phyloP scores from a whole-genome alignment of 2,888 invertebrate species.

The Plebejus anna region DNA sequence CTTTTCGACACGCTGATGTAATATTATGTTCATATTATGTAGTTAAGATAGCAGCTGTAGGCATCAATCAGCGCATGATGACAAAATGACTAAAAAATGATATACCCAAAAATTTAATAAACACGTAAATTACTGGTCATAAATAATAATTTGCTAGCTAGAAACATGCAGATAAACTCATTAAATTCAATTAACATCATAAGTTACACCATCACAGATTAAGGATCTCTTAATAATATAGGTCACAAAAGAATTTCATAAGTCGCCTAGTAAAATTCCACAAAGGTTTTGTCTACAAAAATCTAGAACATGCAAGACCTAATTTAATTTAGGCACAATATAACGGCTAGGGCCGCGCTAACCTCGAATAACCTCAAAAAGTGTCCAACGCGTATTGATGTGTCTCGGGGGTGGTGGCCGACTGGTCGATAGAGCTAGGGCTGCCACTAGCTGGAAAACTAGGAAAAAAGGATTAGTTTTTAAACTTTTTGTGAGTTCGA shows the following conservation, averaged over 20 bases:
- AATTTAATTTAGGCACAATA: constrained; percentile 2
- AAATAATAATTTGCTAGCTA: too few relatives aligned
- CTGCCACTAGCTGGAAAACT: constrained; percentile 11
- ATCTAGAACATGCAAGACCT: constrained; percentile 7
- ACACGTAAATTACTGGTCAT: neutral
- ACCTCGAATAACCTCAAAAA: constrained; percentile 33
- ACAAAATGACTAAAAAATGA: neutral
- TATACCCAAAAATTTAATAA: too few relatives aligned
- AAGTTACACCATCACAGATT: too few relatives aligned
- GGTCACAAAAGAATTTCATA: too few relatives aligned
- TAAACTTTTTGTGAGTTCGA: neutral
- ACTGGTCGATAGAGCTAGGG: constrained; percentile 63
- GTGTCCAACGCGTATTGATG: constrained; percentile 35
- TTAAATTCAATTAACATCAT: too few relatives aligned
- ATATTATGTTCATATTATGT: neutral
- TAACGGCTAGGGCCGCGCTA: constrained; percentile 40
- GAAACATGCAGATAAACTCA: too few relatives aligned
- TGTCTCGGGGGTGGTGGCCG: constrained; percentile 39
- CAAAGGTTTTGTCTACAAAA: neutral
- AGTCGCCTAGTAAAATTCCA: too few relatives aligned
- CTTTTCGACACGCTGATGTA: neutral
- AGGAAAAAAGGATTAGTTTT: neutral
- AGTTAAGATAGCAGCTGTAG: too few relatives aligned
- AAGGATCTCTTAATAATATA: too few relatives aligned
- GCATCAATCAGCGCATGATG: too few relatives aligned